Percentiles rank a stretch among this genome's conserved stretches.
These are phyloP conservation scores for Lithophane socia DNA, from an alignment of 2,888 invertebrate species.

Conservation along the genomic window DNA sequence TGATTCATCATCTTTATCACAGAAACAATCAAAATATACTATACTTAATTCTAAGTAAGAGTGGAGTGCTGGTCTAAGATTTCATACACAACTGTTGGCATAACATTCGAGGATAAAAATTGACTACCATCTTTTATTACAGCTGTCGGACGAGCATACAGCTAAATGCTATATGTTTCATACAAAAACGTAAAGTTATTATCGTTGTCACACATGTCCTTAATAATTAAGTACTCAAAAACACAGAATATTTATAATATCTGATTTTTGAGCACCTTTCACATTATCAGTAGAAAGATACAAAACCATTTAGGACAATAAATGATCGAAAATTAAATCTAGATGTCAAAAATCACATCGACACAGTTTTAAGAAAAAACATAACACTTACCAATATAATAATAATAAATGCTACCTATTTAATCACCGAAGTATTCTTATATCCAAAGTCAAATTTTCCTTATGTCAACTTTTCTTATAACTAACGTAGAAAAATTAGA, in stretches of 20 bases:
- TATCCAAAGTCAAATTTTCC: slow-evolving; percentile 18
- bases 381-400: slow-evolving; percentile 15
- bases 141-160: slow-evolving; percentile 12
- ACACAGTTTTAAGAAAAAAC: slow-evolving; percentile 18
- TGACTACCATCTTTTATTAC: not conserved
- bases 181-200: slow-evolving; percentile 30
- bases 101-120: not conserved
- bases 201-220: no score
- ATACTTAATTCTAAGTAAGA: slow-evolving; percentile 53
- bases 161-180: slow-evolving; percentile 6
- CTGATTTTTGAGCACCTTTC: not conserved
- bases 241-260: slow-evolving; percentile 16
- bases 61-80: slow-evolving; percentile 3
- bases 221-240: slow-evolving; percentile 7
- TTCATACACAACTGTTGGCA: not conserved
- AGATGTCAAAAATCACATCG: not conserved
- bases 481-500: slow-evolving; percentile 28
- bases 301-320: slow-evolving; percentile 12
- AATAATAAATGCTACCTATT: slow-evolving; percentile 1
- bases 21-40: slow-evolving; percentile 60
- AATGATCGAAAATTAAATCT: not conserved
- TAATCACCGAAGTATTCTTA: slow-evolving; percentile 19
- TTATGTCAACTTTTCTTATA: slow-evolving; percentile 12
- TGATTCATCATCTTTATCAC: slow-evolving; percentile 66
- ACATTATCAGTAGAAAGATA: not conserved